Percentiles rank a stretch among this genome's conserved stretches.
phyloP scores from a whole-genome alignment of 2,113 vertebrate species.

The Gymnocephalus cernua region DNA sequence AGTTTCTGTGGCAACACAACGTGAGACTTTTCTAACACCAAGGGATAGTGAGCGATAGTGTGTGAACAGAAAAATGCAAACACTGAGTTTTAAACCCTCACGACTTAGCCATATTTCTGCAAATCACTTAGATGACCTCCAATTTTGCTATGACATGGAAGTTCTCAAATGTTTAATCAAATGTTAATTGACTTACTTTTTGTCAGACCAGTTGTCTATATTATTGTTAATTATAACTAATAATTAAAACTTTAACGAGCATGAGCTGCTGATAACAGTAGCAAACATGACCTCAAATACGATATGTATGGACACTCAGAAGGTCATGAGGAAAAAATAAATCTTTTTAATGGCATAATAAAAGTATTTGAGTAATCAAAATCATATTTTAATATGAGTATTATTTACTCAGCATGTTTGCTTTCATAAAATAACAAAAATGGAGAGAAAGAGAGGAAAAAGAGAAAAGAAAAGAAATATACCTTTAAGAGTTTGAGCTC shows the following conservation, averaged over 20 bases:
- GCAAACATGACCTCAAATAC: background rate
- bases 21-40: background rate
- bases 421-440: background rate
- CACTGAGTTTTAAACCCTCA: background rate
- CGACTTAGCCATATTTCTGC: background rate
- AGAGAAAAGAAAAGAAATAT: background rate
- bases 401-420: background rate
- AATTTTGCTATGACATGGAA: background rate
- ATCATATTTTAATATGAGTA: background rate
- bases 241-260: background rate
- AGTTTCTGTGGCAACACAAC: constrained; percentile 88
- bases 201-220: background rate
- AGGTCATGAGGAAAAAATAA: background rate
- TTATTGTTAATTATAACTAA: background rate
- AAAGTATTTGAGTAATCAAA: background rate
- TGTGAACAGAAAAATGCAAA: background rate
- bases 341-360: background rate
- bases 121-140: background rate
- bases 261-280: background rate
- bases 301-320: background rate
- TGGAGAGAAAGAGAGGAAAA: background rate
- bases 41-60: background rate
- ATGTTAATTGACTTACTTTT: background rate
- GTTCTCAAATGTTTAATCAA: background rate
- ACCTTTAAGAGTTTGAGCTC: constrained; percentile 94